Conservation (phyloP, 2,888 invertebrate species). For the Eupeodes luniger region DNA sequence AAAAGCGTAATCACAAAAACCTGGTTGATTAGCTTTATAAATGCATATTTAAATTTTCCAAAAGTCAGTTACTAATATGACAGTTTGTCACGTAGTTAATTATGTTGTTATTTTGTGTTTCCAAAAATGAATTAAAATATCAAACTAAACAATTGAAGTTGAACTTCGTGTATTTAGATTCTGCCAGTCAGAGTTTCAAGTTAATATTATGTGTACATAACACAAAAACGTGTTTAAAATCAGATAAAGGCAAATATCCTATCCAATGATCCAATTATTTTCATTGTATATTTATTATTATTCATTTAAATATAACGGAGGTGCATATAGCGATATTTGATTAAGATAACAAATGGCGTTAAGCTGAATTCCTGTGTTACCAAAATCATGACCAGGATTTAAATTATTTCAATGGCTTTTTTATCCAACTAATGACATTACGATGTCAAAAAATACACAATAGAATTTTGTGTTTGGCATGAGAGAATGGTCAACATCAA, state of each 20-base stretch:
- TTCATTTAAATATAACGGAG: not conserved
- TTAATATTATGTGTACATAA: no score
- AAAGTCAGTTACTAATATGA: no score
- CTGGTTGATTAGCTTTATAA: no score
- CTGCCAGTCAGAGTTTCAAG: no score
- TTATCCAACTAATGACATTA: not conserved
- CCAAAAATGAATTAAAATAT: no score
- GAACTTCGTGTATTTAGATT: no score
- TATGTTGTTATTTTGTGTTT: no score
- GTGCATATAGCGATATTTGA: not conserved
- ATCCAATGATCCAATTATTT: conserved; percentile 10
- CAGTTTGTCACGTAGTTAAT: no score
- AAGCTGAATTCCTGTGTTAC: not conserved
- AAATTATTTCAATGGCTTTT: conserved; percentile 15
- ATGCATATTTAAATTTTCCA: no score
- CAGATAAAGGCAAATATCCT: not conserved
- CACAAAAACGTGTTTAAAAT: not conserved
- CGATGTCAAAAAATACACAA: not conserved
- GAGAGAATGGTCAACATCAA: not conserved
- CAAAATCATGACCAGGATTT: not conserved
- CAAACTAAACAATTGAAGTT: no score
- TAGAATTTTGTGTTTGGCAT: no score
- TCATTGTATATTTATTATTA: not conserved
- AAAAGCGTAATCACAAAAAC: no score
- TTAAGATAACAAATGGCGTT: not conserved